Evolutionary conservation across 2,888 invertebrate species (phyloP), one percentile per base, ranked within the genome.

Genomic region (Caenorhabditis zanzibari): DNA sequence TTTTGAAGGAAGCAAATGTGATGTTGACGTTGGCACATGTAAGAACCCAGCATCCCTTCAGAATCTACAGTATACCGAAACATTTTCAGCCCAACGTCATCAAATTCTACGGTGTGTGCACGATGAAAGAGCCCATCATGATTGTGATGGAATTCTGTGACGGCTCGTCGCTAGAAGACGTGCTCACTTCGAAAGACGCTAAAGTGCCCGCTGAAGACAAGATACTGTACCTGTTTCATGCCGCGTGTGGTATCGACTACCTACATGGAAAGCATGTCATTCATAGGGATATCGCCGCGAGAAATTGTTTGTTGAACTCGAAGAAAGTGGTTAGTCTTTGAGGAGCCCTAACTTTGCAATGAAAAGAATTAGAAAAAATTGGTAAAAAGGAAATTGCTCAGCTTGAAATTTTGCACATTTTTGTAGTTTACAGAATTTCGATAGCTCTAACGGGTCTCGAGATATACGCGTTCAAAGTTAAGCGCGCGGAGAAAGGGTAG

Each of bases 1-100:
- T 98, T 93, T 94, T 98, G 72, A 97, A 97, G 93, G 98, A 98
- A 93, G 98, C 97, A 0, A 96, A 96, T 12, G 96, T 97, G 86
- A 97, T 98, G 97, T 97, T 98, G 24, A 68, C 80, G 12, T 22
- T 73, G 49, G n/a, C 80, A 16, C 80, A 80, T 47, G 72, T 80
- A 19, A 64, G 59, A 19, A 16, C 5, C n/a, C n/a, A n/a, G n/a
- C n/a, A n/a, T n/a, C n/a, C n/a, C n/a, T n/a, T n/a, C n/a, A n/a
- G n/a, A n/a, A n/a, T n/a, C 6, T 14, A 16, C 5, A 16, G 6
- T 3, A 32, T 28, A n/a, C n/a, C 16, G 2, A 14, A 14, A 10
- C 10, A n/a, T 28, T 52, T 69, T 59, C 82, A 85, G 76, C 79
- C 81, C 81, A 96, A 97, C 92, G 97, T 98, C 89, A 97, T 98